Evolutionary conservation across 2,113 vertebrate genomes (phyloP), one percentile per base, ranked within the genome.

Genomic region (Erinaceus europaeus): DNA sequence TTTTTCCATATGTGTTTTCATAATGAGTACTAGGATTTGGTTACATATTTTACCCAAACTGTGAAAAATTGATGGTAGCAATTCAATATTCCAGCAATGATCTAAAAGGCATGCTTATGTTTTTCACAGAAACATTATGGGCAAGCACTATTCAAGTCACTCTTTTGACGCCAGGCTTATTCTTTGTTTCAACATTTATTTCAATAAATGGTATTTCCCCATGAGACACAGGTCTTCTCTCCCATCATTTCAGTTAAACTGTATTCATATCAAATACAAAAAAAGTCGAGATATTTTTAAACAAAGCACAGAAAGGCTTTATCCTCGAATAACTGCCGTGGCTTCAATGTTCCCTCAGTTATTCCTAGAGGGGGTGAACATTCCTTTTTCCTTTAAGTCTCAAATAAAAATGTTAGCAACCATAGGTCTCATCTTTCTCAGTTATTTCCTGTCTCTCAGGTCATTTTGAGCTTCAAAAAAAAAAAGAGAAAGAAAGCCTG

Each of bases 291-390:
- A 88, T 88, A 84, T 85, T 90, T 85, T 94, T 91, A 90, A 89
- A 84, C 72, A 95, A 96, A 92, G 90, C 93, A 95, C 75, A 90
- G 82, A 95, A 84, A 91, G 62, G 80, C 75, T 92, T 94, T 92
- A 86, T 93, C 88, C 86, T 84, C 48, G 65, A 85, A 95, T 94
- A 94, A 95, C 91, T 95, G 86, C 78, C 88, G 89, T 84, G 68
- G 48, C 82, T 95, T 73, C 1, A 81, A 91, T 94, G 92, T 91
- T 96, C 77, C 89, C 91, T 61, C 50, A 93, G 91, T 95, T 95
- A 95, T 77, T 95, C 92, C 93, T 74, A 23, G 1, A 67, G 44
- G 67, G 40, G 64, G 65, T 85, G 84, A 95, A 80, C 1, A 0
- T 86, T 95, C 84, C 68, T 94, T 89, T 94, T 90, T 90, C 89